Base-by-base conservation (phyloP, 1,140 invertebrate species). In the Drosophila sulfurigaster region DNA sequence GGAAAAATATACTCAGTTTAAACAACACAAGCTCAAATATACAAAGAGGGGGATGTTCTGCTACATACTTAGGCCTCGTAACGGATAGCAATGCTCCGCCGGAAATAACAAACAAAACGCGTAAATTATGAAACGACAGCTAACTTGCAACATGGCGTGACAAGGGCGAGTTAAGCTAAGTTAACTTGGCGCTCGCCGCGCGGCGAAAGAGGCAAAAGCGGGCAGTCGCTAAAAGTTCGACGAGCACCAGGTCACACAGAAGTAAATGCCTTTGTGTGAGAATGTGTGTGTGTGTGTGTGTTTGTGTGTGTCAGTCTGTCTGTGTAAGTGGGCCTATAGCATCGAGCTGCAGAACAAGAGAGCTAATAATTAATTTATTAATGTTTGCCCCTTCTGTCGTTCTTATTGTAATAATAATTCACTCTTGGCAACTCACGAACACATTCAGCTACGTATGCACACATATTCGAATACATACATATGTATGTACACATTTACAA, bases 321-420 rank as follows among this genome's bases (percentile, higher is more conserved):
- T 4, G 3, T 25, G 20, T 25, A 25, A 25, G 20, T 3, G 20
- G 20, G 3, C 20, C 20, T 20, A 20, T 38, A 38, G 46, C 41
- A 66, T 52, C 30, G 52, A 58, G 41, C 49, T 63, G 46, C 54
- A 79, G 64, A 63, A 72, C 52, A 78, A 77, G 64, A 63, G 62
- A 87, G 79, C 80, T 80, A 80, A 88, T 88, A 88, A 80, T 83
- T 87, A 88, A 87, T 87, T 88, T 87, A 87, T 88, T 80, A 88
- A 83, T 87, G 85, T 75, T 65, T 74, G 43, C 7, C 48, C 59
- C 59, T 62, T 75, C 58, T 82, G 69, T 73, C 83, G 56, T 80
- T 86, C 64, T 86, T 82, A 70, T 78, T 86, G 76, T 79, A 82
- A 87, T 76, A 87, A 87, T 87, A 88, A 88, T 88, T 86, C 79